Percentiles rank a stretch among this genome's conserved stretches.
Conservation (phyloP, 2,113 vertebrate genomes). For the Mus musculus region GRCm39 chr17:83514001-83514500, state of each 20-base stretch:
- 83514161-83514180: slow-evolving; percentile 80
- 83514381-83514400: slow-evolving; percentile 47
- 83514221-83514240: slow-evolving; percentile 79
- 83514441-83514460: background rate
- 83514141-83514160: slow-evolving; percentile 82
- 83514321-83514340: slow-evolving; percentile 73
- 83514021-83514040: background rate
- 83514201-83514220: slow-evolving; percentile 84
- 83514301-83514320: background rate
- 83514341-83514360: slow-evolving; percentile 76
- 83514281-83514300: background rate
- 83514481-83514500: background rate
- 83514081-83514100: background rate
- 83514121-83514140: slow-evolving; percentile 81
- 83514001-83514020: background rate
- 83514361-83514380: slow-evolving; percentile 78
- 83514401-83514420: slow-evolving; percentile 17
- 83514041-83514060: slow-evolving; percentile 33
- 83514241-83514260: slow-evolving; percentile 81
- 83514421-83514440: background rate
- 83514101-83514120: slow-evolving; percentile 71
- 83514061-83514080: slow-evolving; percentile 27
- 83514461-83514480: background rate
- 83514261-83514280: slow-evolving; percentile 49
- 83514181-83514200: slow-evolving; percentile 84